These are phyloP conservation scores for Trachythela sp. DNA, from an alignment of 64 coral and sea anemone genomes.

Conservation along the genomic window DNA sequence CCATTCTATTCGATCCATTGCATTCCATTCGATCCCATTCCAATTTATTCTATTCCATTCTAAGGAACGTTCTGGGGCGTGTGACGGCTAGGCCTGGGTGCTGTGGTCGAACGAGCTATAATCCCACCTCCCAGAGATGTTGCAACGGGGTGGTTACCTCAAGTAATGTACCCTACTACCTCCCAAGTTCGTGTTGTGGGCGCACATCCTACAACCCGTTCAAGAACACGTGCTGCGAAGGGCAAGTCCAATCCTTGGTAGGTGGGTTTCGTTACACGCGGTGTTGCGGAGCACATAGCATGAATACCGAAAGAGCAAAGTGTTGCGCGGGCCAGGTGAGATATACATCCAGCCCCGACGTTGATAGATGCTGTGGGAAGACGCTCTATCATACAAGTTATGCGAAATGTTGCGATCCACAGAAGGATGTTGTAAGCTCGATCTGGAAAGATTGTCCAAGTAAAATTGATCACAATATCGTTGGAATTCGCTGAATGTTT, in stretches of 20 bases:
- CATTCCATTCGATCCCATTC: no score
- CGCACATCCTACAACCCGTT: background rate
- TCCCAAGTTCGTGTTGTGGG: background rate
- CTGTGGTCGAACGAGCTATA: constrained; percentile 1
- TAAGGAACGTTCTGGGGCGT: background rate
- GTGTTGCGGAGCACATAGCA: background rate
- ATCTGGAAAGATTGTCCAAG: background rate
- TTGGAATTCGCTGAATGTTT: background rate
- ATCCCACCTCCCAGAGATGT: background rate
- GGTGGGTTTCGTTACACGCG: background rate
- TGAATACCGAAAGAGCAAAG: background rate
- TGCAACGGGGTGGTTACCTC: background rate
- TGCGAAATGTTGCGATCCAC: background rate
- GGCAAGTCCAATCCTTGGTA: background rate
- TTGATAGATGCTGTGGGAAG: background rate
- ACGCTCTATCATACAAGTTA: background rate
- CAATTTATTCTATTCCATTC: no score
- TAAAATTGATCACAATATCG: background rate
- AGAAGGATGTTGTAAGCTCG: background rate
- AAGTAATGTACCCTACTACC: background rate
- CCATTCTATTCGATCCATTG: no score
- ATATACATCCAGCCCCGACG: background rate
- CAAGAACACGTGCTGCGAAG: background rate
- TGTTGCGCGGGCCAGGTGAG: background rate
- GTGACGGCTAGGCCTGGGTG: background rate